These are phyloP conservation scores for Lethocerus indicus DNA, from an alignment of 1,140 invertebrate genomes.

Conservation along the genomic window DNA sequence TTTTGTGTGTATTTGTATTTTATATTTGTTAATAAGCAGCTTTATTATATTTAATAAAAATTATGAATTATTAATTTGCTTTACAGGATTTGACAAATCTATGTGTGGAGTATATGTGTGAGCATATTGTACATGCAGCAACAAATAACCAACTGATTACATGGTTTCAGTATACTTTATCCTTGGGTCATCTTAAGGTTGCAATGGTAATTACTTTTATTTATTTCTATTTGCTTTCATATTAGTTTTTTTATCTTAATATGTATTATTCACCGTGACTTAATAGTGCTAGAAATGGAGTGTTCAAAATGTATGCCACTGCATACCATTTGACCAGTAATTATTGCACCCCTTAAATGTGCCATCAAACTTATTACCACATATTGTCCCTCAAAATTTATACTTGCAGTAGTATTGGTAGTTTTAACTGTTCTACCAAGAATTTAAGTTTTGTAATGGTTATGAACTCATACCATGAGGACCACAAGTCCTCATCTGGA, in stretches of 20 bases:
- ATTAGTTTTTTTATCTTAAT: background rate
- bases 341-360: no score
- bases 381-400: no score
- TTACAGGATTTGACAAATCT: constrained; percentile 57
- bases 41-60: no score
- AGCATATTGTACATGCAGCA: constrained; percentile 69
- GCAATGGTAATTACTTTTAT: constrained; percentile 31
- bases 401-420: no score
- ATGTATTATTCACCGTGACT: background rate
- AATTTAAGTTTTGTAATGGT: no score
- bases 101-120: constrained; percentile 74
- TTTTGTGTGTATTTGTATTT: no score
- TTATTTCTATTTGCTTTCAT: background rate
- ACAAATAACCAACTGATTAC: constrained; percentile 62
- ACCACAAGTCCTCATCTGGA: no score
- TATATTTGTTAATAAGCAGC: no score
- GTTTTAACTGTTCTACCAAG: no score
- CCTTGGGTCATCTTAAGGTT: constrained; percentile 62
- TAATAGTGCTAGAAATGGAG: background rate
- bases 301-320: background rate
- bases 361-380: no score
- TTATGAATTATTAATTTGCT: no score
- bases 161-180: constrained; percentile 77
- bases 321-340: background rate
- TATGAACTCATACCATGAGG: no score